These are phyloP conservation scores for Gadopsis marmoratus DNA, from an alignment of 2,797 vertebrate genomes.

Conservation along the genomic window DNA sequence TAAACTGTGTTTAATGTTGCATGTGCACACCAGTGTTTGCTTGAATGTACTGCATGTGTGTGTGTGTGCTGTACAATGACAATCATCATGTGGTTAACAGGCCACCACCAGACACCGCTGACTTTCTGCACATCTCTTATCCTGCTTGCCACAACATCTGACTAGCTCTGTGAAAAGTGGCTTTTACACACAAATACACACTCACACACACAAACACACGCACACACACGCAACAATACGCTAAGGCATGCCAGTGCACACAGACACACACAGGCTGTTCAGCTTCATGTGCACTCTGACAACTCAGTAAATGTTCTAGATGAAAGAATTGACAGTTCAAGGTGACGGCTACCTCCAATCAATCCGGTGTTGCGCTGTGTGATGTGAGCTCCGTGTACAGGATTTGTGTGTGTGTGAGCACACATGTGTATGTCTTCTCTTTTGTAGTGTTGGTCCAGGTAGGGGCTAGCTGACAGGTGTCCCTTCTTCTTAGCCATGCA, in stretches of 20 bases:
- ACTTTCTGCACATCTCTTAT: constrained; percentile 23
- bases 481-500: constrained; percentile 82
- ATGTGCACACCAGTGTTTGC: not conserved
- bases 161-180: constrained; percentile 26
- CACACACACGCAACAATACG: constrained; percentile 23
- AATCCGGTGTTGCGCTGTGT: constrained; percentile 53
- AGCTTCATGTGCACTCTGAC: constrained; percentile 70
- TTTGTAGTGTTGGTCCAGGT: constrained; percentile 53
- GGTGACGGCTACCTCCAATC: constrained; percentile 73
- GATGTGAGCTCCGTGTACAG: constrained; percentile 53
- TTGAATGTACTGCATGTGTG: no score
- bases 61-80: not conserved
- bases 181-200: constrained; percentile 10
- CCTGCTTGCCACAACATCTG: constrained; percentile 41
- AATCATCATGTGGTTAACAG: constrained; percentile 33
- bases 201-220: constrained; percentile 20
- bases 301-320: constrained; percentile 68
- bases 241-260: constrained; percentile 1
- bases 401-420: constrained; percentile 37
- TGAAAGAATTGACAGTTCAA: constrained; percentile 79
- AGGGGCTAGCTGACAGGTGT: constrained; percentile 80
- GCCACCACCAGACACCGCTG: not conserved
- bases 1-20: not conserved
- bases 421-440: constrained; percentile 49
- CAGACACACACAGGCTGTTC: constrained; percentile 35